Evolutionary conservation across 2,888 invertebrate species (phyloP), one percentile per base, ranked within the genome.

Genomic region (Leuctra nigra): DNA sequence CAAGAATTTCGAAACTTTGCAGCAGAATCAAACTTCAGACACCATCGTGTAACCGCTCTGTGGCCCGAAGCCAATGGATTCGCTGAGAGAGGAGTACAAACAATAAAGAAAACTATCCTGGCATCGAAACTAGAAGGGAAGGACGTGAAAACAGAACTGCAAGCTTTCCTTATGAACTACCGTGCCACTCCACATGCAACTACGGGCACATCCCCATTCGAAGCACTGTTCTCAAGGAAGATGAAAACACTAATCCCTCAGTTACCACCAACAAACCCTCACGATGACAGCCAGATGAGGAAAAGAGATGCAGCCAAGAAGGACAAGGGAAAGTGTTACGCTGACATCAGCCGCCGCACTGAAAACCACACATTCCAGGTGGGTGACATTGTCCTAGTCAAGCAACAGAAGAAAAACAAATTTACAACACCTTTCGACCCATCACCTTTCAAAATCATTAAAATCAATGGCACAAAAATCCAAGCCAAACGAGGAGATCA

Each of bases 31-130:
- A 18, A 18, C 9, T 4, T 41, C 9, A 16, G 3, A 22, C 44
- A 22, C 23, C 44, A 44, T 23, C 22, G 23, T 6, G 44, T 22
- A 1, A 44, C 22, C 4, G 22, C 23, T 7, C 22, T 20, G n/a
- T 41, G 41, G 41, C 41, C 41, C 9, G 41, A 41, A 16, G 44
- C 44, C 22, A 44, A 44, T 13, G 44, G 44, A 44, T 9, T 18
- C 9, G 44, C 44, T 7, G 23, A 44, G 18, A 4, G 44, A 11
- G 44, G 9, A 4, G 44, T 44, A 4, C 22, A 23, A 2, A n/a
- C 44, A 2, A 2, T 44, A 9, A 4, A 23, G 44, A 44, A 44
- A 22, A 44, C 9, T 9, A 23, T 44, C 9, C 16, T 20, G 22
- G 22, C 44, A 13, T 20, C 44, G 13, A 7, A 44, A 20, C 2